These are phyloP conservation scores for Dyspetes luteomarginatus DNA, from an alignment of 2,888 invertebrate genomes.

Conservation along the genomic window DNA sequence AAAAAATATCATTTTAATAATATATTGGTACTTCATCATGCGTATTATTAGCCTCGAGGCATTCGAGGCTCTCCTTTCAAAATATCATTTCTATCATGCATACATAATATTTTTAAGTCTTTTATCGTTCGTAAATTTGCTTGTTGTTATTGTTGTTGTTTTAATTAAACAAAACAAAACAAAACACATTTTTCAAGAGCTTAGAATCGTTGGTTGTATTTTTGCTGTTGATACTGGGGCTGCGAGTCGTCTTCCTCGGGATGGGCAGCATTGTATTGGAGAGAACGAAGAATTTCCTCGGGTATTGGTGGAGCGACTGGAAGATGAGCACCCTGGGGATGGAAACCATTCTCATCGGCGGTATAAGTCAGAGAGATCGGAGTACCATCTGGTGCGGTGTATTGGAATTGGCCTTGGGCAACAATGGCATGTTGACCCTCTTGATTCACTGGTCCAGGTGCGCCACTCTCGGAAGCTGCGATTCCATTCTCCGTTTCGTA, in stretches of 20 bases:
- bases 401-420: constrained; percentile 60
- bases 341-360: constrained; percentile 69
- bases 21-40: too few relatives aligned
- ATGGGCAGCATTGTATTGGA: constrained; percentile 63
- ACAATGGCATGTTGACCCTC: constrained; percentile 46
- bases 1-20: too few relatives aligned
- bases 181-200: neutral
- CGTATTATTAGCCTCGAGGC: too few relatives aligned
- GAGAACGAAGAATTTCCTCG: constrained; percentile 62
- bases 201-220: constrained; percentile 37
- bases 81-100: too few relatives aligned
- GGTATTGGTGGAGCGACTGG: constrained; percentile 65
- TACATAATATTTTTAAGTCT: too few relatives aligned
- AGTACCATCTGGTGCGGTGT: constrained; percentile 61
- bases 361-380: constrained; percentile 47
- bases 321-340: constrained; percentile 67
- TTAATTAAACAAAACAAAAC: too few relatives aligned
- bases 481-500: constrained; percentile 69
- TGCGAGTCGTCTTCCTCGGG: constrained; percentile 40
- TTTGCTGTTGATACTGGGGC: constrained; percentile 28
- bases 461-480: constrained; percentile 52
- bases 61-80: too few relatives aligned
- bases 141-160: neutral
- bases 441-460: constrained; percentile 48
- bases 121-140: too few relatives aligned